These are phyloP conservation scores for Oxystoma pomonae DNA, from an alignment of 2,888 invertebrate species.

Conservation along the genomic window DNA sequence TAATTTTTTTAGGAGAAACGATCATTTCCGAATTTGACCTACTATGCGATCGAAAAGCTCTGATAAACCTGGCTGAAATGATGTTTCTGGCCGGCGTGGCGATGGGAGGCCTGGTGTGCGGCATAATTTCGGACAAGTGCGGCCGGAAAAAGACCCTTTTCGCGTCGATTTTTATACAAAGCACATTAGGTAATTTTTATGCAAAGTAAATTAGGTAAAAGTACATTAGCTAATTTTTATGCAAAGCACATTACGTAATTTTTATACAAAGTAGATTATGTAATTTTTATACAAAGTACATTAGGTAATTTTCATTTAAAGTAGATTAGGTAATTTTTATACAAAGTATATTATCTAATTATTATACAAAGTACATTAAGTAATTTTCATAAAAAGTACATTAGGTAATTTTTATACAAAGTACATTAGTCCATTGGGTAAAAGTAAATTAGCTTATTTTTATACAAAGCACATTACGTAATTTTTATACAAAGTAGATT, in stretches of 20 bases:
- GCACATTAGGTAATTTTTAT: slow-evolving; percentile 54
- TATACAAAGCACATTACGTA: slow-evolving; percentile 63
- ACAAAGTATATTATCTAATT: slow-evolving; percentile 62
- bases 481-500: slow-evolving; percentile 25
- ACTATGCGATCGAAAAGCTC: slow-evolving; percentile 66
- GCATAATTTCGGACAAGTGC: slow-evolving; percentile 72
- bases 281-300: slow-evolving; percentile 62
- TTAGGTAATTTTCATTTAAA: slow-evolving; percentile 50
- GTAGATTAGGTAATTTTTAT: slow-evolving; percentile 52
- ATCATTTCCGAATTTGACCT: slow-evolving; percentile 74
- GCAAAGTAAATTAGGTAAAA: neutral
- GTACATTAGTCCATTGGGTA: no score
- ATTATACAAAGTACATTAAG: neutral
- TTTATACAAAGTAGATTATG: neutral
- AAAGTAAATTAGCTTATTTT: slow-evolving; percentile 44
- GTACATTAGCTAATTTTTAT: slow-evolving; percentile 63
- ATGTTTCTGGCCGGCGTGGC: slow-evolving; percentile 74
- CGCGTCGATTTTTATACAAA: slow-evolving; percentile 65
- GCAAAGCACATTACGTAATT: slow-evolving; percentile 62
- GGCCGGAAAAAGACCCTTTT: slow-evolving; percentile 74
- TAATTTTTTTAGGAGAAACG: slow-evolving; percentile 56
- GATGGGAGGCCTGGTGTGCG: slow-evolving; percentile 73
- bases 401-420: slow-evolving; percentile 53
- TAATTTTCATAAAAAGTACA: slow-evolving; percentile 62
- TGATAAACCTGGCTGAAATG: slow-evolving; percentile 71